These are phyloP conservation scores for Halocynthia roretzi DNA, from an alignment of 23 tunicate species.

Conservation along the genomic window DNA sequence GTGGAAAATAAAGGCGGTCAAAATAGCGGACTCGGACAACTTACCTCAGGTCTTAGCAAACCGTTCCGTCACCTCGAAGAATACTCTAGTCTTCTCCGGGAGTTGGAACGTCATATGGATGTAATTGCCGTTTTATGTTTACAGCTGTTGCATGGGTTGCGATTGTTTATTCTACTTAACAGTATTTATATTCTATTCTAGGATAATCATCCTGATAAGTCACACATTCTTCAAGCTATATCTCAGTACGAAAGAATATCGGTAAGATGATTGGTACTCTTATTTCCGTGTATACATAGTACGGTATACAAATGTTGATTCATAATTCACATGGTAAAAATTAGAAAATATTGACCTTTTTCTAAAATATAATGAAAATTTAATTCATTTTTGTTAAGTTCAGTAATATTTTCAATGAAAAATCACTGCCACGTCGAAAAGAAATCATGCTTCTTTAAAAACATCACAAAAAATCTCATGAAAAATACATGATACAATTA, in stretches of 20 bases:
- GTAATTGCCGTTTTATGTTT: constrained; percentile 10
- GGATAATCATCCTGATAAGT: constrained; percentile 65
- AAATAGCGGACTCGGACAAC: constrained; percentile 23
- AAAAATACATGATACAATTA: too few relatives aligned
- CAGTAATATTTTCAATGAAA: not conserved
- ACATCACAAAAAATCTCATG: too few relatives aligned
- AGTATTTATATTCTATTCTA: constrained; percentile 5
- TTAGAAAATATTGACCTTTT: not conserved
- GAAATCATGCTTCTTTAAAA: too few relatives aligned
- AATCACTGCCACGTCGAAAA: too few relatives aligned
- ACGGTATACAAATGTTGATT: too few relatives aligned
- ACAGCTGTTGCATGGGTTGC: too few relatives aligned
- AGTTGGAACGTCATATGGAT: constrained; percentile 66
- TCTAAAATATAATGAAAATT: too few relatives aligned
- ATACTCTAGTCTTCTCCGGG: constrained; percentile 65
- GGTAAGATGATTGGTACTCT: constrained; percentile 14
- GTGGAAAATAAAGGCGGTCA: constrained; percentile 57
- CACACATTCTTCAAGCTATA: constrained; percentile 44
- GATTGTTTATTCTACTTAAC: not conserved
- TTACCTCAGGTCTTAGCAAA: constrained; percentile 70
- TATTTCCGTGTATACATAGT: too few relatives aligned
- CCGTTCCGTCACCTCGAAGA: constrained; percentile 72
- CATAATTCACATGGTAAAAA: too few relatives aligned
- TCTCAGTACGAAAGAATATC: constrained; percentile 53
- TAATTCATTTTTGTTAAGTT: too few relatives aligned